These are phyloP conservation scores for Eurypyga helias DNA, from an alignment of 2,113 vertebrate species.

Conservation along the genomic window DNA sequence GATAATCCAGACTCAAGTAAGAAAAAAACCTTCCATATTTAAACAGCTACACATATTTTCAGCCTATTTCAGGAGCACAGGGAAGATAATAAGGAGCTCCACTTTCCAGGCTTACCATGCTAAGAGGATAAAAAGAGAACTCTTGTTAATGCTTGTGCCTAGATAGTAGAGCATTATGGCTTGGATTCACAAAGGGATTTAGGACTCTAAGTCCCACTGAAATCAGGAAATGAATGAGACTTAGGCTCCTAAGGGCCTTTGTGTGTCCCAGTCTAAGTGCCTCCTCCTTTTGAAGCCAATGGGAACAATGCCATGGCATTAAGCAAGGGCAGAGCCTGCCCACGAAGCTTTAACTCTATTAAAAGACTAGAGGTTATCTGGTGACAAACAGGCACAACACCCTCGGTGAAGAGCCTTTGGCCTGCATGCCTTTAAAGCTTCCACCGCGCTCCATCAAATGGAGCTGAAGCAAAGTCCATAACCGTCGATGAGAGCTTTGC, in stretches of 20 bases:
- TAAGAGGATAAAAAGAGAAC: slow-evolving; percentile 66
- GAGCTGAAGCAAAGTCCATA: slow-evolving; percentile 21
- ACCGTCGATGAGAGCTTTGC: background rate
- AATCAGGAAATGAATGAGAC: slow-evolving; percentile 63
- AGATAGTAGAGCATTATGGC: slow-evolving; percentile 53
- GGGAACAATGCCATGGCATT: slow-evolving; percentile 44
- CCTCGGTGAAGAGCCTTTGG: background rate
- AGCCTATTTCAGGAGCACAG: slow-evolving; percentile 43
- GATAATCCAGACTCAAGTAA: background rate
- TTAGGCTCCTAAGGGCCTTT: slow-evolving; percentile 24
- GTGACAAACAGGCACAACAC: slow-evolving; percentile 29
- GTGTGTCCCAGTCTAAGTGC: background rate
- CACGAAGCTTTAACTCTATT: slow-evolving; percentile 11
- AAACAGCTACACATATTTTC: slow-evolving; percentile 37
- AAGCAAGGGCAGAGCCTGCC: slow-evolving; percentile 15
- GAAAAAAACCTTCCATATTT: slow-evolving; percentile 23
- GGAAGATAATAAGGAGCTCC: slow-evolving; percentile 48
- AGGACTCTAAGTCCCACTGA: slow-evolving; percentile 49
- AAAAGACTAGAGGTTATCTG: slow-evolving; percentile 26
- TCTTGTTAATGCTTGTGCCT: slow-evolving; percentile 52
- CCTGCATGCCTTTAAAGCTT: background rate
- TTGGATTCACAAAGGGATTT: slow-evolving; percentile 65
- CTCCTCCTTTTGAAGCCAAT: slow-evolving; percentile 39
- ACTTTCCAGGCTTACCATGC: slow-evolving; percentile 54
- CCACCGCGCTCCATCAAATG: background rate